phyloP scores from a whole-genome alignment of 2,797 vertebrate species.

The Anabas testudineus region DNA sequence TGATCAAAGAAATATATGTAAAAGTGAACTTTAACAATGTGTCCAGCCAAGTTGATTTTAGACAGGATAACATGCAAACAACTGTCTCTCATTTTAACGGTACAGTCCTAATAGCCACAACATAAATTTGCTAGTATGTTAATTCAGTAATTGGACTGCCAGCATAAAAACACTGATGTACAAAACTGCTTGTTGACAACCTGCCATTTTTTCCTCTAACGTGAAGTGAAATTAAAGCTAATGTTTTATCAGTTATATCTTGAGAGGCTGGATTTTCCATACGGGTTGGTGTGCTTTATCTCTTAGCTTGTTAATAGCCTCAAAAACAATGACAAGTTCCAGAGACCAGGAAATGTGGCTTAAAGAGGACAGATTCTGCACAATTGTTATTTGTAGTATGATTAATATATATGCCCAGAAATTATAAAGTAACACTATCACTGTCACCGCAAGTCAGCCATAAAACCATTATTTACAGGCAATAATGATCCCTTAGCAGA shows the following conservation, averaged over 20 bases:
- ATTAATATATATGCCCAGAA: not conserved
- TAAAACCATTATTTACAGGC: not conserved
- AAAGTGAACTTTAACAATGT: constrained; percentile 10
- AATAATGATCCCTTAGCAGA: not conserved
- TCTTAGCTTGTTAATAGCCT: constrained; percentile 60
- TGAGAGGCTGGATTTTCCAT: constrained; percentile 68
- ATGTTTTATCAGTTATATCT: constrained; percentile 72
- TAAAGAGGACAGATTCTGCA: constrained; percentile 15
- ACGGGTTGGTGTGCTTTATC: constrained; percentile 60
- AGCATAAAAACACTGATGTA: constrained; percentile 24
- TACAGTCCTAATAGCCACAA: not conserved
- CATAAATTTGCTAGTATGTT: constrained; percentile 18
- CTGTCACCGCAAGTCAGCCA: not conserved
- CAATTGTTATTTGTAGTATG: too few relatives aligned
- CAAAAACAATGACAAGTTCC: constrained; percentile 53
- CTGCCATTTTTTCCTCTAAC: constrained; percentile 43
- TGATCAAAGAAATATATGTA: constrained; percentile 1
- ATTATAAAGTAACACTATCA: not conserved
- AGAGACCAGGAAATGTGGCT: constrained; percentile 38
- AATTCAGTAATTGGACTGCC: constrained; percentile 4
- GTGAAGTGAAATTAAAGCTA: constrained; percentile 61
- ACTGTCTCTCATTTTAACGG: constrained; percentile 10
- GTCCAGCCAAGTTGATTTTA: constrained; percentile 17
- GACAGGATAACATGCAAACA: constrained; percentile 28
- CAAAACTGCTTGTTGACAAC: constrained; percentile 42